Percentiles rank a stretch among this genome's conserved stretches.
These are phyloP conservation scores for Nasonia giraulti DNA, from an alignment of 1,140 invertebrate species.

Conservation along the genomic window DNA sequence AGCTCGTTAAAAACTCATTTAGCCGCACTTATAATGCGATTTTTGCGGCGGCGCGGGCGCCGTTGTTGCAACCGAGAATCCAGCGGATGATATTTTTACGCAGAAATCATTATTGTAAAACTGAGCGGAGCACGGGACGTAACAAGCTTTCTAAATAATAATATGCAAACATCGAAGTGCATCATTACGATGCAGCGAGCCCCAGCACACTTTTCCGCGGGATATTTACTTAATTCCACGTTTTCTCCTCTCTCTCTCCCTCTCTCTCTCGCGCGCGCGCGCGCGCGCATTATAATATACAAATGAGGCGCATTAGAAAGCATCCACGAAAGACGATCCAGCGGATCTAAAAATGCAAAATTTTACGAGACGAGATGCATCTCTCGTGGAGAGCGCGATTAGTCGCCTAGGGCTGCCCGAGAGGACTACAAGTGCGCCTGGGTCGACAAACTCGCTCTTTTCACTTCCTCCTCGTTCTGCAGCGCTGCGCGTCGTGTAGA, in stretches of 20 bases:
- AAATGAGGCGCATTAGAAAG: slow-evolving; percentile 45
- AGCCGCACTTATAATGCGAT: not conserved
- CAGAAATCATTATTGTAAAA: not conserved
- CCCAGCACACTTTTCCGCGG: no score
- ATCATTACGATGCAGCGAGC: no score
- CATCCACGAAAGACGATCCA: slow-evolving; percentile 23
- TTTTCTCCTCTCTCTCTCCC: not conserved
- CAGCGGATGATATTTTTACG: not conserved
- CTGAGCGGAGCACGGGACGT: not conserved
- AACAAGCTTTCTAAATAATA: not conserved
- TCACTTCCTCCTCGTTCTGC: slow-evolving; percentile 39
- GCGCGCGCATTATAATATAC: not conserved
- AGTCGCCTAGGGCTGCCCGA: not conserved
- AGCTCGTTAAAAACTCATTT: slow-evolving; percentile 47
- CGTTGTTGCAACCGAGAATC: not conserved
- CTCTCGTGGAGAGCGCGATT: not conserved
- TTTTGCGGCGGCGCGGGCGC: not conserved
- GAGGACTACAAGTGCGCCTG: slow-evolving; percentile 16
- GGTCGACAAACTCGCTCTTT: slow-evolving; percentile 45
- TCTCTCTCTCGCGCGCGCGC: no score
- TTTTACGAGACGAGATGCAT: not conserved
- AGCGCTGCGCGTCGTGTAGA: not conserved
- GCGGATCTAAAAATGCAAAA: not conserved
- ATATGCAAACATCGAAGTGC: not conserved
- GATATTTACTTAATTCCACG: not conserved